Conservation (phyloP, 1,140 invertebrate species). For the Fopius arisanus region DNA sequence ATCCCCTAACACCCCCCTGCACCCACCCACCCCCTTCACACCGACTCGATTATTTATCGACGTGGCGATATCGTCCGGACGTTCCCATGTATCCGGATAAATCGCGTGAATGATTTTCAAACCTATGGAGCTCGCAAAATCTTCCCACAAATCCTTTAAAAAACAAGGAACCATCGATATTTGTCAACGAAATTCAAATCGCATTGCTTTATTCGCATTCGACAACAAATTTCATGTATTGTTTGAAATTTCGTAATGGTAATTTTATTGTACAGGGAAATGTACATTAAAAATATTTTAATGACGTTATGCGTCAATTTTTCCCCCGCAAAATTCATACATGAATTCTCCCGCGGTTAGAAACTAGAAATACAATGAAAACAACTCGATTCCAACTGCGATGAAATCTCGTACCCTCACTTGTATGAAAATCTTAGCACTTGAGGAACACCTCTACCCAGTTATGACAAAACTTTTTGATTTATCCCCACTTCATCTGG, state of each 20-base stretch:
- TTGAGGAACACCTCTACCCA: background rate
- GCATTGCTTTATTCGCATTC: background rate
- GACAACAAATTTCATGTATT: no score
- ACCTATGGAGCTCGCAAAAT: background rate
- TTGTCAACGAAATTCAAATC: no score
- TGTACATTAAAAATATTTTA: no score
- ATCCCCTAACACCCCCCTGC: background rate
- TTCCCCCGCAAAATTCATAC: no score
- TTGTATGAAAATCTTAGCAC: background rate
- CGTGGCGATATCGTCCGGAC: background rate
- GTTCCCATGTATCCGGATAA: background rate
- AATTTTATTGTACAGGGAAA: no score
- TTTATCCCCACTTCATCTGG: background rate
- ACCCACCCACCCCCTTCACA: background rate
- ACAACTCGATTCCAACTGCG: background rate
- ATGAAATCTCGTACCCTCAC: background rate
- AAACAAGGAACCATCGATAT: background rate
- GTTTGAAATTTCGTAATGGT: no score
- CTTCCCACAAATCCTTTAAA: background rate
- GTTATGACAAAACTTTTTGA: constrained; percentile 13
- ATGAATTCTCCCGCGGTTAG: no score
- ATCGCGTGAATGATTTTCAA: background rate
- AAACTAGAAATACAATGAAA: background rate
- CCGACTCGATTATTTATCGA: background rate
- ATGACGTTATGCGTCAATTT: no score